Conservation (phyloP, 1,140 invertebrate species). For the Polypedilum pembai region DNA sequence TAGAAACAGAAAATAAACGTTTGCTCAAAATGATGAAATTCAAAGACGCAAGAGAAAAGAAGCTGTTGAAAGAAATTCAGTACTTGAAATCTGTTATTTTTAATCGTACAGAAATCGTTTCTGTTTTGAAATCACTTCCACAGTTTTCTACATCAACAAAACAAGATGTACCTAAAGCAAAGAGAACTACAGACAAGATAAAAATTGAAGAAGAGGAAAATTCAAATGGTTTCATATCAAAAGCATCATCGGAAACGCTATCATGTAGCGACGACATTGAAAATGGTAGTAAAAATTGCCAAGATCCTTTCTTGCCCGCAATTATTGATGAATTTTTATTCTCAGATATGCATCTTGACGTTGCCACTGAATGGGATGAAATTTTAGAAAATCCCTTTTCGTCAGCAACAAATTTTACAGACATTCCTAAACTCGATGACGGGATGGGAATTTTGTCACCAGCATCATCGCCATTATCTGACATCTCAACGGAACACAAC, state of each 20-base stretch:
- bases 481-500: slow-evolving; percentile 34
- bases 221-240: background rate
- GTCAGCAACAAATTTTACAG: slow-evolving; percentile 32
- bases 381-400: slow-evolving; percentile 31
- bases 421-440: slow-evolving; percentile 30
- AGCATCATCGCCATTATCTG: background rate
- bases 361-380: slow-evolving; percentile 26
- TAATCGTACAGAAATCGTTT: slow-evolving; percentile 46
- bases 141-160: slow-evolving; percentile 30
- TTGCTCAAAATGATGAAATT: slow-evolving; percentile 44
- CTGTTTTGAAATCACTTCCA: slow-evolving; percentile 40
- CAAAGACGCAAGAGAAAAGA: slow-evolving; percentile 44
- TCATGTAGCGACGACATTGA: background rate
- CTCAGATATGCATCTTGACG: slow-evolving; percentile 34
- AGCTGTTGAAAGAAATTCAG: slow-evolving; percentile 46
- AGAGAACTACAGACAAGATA: slow-evolving; percentile 31
- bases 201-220: slow-evolving; percentile 32
- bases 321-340: slow-evolving; percentile 33
- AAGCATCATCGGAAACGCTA: background rate
- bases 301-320: slow-evolving; percentile 34
- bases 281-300: background rate
- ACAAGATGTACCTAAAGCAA: slow-evolving; percentile 29
- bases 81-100: slow-evolving; percentile 49
- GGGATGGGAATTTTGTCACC: slow-evolving; percentile 32
- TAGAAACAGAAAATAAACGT: slow-evolving; percentile 45